These are phyloP conservation scores for Zoanthus sociatus DNA, from an alignment of 92 coral and sea anemone genomes.

Conservation along the genomic window DNA sequence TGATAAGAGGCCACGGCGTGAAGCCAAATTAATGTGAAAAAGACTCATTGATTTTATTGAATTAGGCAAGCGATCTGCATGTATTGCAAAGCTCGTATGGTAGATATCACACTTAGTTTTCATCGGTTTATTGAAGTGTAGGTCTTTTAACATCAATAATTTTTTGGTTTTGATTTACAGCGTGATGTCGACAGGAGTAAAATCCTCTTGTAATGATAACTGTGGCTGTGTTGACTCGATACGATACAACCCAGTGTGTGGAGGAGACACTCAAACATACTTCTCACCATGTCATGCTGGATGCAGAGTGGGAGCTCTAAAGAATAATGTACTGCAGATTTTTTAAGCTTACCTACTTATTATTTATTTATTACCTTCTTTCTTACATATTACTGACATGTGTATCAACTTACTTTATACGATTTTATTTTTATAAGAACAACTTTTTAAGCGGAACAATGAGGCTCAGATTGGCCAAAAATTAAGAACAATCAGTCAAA, in stretches of 20 bases:
- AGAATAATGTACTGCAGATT: conserved; percentile 60
- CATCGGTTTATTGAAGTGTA: background rate
- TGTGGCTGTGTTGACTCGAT: conserved; percentile 59
- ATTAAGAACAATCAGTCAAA: no score
- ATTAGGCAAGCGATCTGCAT: no score
- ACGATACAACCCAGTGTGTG: conserved; percentile 76
- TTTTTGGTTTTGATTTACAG: conserved; percentile 8
- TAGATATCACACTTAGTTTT: no score
- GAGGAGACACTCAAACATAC: conserved; percentile 63
- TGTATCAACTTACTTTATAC: no score
- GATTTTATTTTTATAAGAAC: no score
- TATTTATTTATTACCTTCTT: background rate
- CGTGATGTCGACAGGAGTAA: conserved; percentile 43
- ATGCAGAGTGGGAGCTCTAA: conserved; percentile 32
- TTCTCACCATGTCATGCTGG: conserved; percentile 91
- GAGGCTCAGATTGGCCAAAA: no score
- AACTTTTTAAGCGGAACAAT: no score
- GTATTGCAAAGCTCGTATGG: no score
- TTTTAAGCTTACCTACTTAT: background rate
- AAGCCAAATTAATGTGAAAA: no score
- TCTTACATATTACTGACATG: no score
- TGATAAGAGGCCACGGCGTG: no score
- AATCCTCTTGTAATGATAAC: conserved; percentile 64
- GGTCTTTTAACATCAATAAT: background rate
- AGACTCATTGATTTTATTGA: no score